Evolutionary conservation across 1,140 invertebrate species (phyloP).

Genomic region (Camponotus vicinus): DNA sequence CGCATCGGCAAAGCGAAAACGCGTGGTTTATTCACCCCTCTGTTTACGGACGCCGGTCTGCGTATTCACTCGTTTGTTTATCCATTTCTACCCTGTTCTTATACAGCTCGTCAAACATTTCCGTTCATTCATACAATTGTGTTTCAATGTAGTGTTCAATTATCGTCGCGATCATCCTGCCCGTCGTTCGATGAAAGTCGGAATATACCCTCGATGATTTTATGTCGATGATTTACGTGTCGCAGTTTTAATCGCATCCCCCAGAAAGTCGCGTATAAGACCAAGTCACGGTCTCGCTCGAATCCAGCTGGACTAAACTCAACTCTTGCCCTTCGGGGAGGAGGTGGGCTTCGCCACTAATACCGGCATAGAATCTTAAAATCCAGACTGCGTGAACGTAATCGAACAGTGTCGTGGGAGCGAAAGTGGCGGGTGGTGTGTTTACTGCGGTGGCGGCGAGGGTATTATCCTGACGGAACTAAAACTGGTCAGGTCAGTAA

Average conservation of each 20-base stretch:
- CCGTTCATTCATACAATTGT: constrained; percentile 21
- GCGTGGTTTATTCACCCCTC: constrained; percentile 36
- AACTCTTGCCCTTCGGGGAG: constrained; percentile 15
- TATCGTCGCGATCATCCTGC: background rate
- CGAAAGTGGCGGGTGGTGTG: constrained; percentile 61
- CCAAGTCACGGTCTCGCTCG: constrained; percentile 12
- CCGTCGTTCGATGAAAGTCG: background rate
- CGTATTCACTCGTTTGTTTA: constrained; percentile 44
- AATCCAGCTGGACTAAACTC: constrained; percentile 5
- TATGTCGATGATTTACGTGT: constrained; percentile 22
- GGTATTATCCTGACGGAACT: constrained; percentile 59
- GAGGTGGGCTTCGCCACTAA: background rate
- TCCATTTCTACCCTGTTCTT: constrained; percentile 3
- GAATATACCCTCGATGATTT: constrained; percentile 1
- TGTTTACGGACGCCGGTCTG: constrained; percentile 35
- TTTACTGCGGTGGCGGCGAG: constrained; percentile 58
- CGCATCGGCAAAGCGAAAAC: constrained; percentile 21
- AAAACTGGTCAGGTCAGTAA: constrained; percentile 60
- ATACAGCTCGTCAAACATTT: background rate
- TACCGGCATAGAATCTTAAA: constrained; percentile 24
- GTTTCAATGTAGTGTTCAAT: background rate
- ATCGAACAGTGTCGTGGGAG: constrained; percentile 53
- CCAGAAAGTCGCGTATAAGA: background rate
- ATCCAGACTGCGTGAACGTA: constrained; percentile 55
- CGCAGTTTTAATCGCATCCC: constrained; percentile 20